phyloP scores from a whole-genome alignment of 2,888 invertebrate species.

The Dichetophora obliterata region DNA sequence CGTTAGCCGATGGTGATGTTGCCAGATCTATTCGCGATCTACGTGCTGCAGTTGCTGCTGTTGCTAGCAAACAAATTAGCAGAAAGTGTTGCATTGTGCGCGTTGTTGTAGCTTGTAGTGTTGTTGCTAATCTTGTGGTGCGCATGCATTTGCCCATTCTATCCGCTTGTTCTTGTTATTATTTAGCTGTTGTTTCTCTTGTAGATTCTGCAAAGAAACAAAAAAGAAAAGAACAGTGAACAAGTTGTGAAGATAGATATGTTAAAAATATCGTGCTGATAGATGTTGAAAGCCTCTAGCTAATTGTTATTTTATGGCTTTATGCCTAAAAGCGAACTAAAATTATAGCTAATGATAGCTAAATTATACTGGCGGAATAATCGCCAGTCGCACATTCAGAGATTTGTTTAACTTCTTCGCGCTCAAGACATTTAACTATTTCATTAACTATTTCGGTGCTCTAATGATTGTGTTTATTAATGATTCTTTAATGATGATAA shows the following conservation, averaged over 20 bases:
- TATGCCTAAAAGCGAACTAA: neutral
- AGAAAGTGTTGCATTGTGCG: slow-evolving; percentile 44
- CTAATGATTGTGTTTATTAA: too few relatives aligned
- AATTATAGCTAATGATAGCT: too few relatives aligned
- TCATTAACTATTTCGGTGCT: too few relatives aligned
- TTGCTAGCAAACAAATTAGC: slow-evolving; percentile 51
- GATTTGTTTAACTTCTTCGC: too few relatives aligned
- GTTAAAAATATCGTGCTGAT: slow-evolving; percentile 15
- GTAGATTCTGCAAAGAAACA: slow-evolving; percentile 19
- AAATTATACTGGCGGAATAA: too few relatives aligned
- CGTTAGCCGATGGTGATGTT: slow-evolving; percentile 45
- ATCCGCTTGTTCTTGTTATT: neutral
- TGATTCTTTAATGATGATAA: too few relatives aligned
- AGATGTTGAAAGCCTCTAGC: neutral
- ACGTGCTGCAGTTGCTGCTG: slow-evolving; percentile 57
- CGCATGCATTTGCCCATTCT: slow-evolving; percentile 9
- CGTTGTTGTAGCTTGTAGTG: neutral
- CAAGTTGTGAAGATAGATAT: slow-evolving; percentile 25
- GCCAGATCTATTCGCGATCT: slow-evolving; percentile 64
- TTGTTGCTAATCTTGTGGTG: slow-evolving; percentile 16
- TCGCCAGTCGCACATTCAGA: too few relatives aligned
- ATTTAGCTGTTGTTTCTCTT: slow-evolving; percentile 36
- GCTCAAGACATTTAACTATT: too few relatives aligned
- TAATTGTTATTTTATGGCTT: neutral
- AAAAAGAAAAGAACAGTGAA: slow-evolving; percentile 15